Percentiles rank a stretch among this genome's conserved stretches.
Conservation (phyloP, 37 sponge, comb jelly and placozoan species). For the Ianthella basta region DNA sequence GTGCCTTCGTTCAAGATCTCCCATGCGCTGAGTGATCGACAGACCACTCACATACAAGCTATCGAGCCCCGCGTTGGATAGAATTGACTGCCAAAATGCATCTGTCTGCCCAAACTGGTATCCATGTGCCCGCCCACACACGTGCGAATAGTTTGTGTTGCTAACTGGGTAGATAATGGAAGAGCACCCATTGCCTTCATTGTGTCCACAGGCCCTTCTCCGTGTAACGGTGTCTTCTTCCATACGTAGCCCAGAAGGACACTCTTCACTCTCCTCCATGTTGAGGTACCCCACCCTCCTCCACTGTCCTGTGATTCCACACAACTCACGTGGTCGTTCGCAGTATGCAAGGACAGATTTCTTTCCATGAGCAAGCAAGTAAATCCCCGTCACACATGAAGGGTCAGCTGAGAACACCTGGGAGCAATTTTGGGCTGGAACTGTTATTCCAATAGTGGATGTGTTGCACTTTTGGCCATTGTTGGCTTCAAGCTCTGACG, state of each 20-base stretch:
- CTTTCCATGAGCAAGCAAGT: background rate
- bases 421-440: background rate
- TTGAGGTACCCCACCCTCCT: slow-evolving; percentile 3
- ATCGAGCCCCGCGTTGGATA: background rate
- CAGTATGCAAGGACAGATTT: background rate
- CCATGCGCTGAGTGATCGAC: background rate
- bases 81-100: slow-evolving; percentile 1
- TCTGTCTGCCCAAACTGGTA: slow-evolving; percentile 23
- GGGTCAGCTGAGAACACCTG: background rate
- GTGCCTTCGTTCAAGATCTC: background rate
- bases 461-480: background rate
- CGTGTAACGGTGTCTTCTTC: background rate
- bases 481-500: background rate
- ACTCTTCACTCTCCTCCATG: background rate
- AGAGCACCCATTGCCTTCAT: background rate
- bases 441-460: background rate
- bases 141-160: background rate
- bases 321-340: background rate
- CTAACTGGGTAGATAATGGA: background rate
- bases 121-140: background rate
- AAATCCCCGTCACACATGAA: background rate
- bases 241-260: background rate
- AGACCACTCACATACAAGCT: background rate
- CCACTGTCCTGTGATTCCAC: slow-evolving; percentile 17
- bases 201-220: slow-evolving; percentile 9